Percentiles rank a stretch among this genome's conserved stretches.
These are phyloP conservation scores for Diadophis punctatus DNA, from an alignment of 2,113 vertebrate species.

Conservation along the genomic window DNA sequence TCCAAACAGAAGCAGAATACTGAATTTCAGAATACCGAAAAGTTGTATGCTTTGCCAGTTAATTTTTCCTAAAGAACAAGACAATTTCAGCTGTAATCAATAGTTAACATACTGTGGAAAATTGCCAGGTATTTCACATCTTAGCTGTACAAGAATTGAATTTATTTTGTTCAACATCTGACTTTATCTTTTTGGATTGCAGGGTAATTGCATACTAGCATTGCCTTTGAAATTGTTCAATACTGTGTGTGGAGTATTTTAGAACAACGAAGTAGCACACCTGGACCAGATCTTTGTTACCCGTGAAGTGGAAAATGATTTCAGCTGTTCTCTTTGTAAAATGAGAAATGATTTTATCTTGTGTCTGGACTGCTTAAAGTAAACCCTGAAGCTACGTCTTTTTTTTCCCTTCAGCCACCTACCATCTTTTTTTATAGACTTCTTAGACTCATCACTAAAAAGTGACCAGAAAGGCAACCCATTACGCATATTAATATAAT, in stretches of 20 bases:
- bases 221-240: conserved; percentile 16
- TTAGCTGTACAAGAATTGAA: conserved; percentile 10
- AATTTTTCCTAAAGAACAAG: background rate
- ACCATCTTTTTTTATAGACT: background rate
- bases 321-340: background rate
- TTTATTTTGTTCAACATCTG: conserved; percentile 1
- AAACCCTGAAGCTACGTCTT: background rate
- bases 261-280: conserved; percentile 34
- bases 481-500: background rate
- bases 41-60: background rate
- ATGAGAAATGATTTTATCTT: background rate
- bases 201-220: conserved; percentile 23
- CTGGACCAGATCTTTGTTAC: conserved; percentile 16
- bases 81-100: conserved; percentile 40
- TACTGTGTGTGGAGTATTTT: conserved; percentile 2
- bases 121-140: conserved; percentile 4
- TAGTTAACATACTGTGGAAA: conserved; percentile 34
- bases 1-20: background rate
- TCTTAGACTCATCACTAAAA: background rate
- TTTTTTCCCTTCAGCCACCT: background rate
- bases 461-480: background rate
- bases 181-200: conserved; percentile 14
- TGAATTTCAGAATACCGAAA: background rate
- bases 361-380: background rate
- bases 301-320: conserved; percentile 5